phyloP scores from a whole-genome alignment of 2,797 vertebrate species.

The Rhincodon typus region DNA sequence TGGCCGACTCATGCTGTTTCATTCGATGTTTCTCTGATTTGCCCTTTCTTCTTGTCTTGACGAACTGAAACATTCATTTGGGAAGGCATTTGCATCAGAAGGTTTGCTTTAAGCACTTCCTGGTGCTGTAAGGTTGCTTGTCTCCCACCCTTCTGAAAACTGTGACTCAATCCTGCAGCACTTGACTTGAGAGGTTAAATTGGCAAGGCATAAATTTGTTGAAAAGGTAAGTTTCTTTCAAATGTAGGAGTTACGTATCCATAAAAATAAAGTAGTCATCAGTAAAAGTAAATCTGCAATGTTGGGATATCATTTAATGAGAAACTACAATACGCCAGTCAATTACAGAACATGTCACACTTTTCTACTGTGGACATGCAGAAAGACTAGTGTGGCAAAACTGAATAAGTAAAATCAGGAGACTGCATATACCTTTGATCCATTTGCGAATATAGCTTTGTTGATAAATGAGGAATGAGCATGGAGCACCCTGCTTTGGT shows the following conservation, averaged over 20 bases:
- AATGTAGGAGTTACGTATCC: too few relatives aligned
- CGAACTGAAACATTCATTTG: neutral
- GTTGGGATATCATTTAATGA: neutral
- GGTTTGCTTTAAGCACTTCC: neutral
- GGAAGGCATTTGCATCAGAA: neutral
- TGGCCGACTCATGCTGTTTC: too few relatives aligned
- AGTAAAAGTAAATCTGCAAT: neutral
- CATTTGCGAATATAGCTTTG: neutral
- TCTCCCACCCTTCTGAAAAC: neutral
- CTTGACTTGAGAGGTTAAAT: neutral
- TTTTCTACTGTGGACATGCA: neutral
- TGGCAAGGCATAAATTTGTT: neutral
- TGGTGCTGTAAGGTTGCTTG: neutral
- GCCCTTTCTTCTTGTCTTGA: neutral
- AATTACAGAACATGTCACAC: neutral
- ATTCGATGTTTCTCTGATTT: neutral
- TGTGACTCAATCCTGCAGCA: neutral
- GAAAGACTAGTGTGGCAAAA: neutral
- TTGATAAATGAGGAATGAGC: neutral
- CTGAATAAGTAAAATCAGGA: neutral
- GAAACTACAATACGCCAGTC: neutral
- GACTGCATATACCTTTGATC: neutral
- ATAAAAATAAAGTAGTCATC: neutral
- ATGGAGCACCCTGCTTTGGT: neutral
- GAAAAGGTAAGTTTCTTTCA: neutral